Evolutionary conservation across 2,113 vertebrate genomes (phyloP), one percentile per base, ranked within the genome.

Genomic region (Cervus canadensis): DNA sequence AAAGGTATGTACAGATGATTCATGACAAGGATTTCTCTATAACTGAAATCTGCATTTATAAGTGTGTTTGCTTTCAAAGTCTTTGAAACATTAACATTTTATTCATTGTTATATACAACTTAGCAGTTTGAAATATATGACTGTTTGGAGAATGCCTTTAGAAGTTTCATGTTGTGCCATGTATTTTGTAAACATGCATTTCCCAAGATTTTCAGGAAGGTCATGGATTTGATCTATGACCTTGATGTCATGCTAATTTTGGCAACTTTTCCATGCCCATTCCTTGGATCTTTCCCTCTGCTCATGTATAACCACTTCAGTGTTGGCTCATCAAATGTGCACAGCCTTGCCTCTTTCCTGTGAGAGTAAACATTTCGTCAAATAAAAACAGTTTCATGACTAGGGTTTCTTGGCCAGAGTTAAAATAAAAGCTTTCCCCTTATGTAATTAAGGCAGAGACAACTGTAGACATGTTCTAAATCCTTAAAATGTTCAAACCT

Each of bases 301-400:
- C 83, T 98, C 87, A 36, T 82, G 93, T 54, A 96, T 97, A 96
- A 98, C 97, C 96, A 87, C 97, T 95, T 97, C 92, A 96, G 81
- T 97, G 91, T 40, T 98, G 93, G 91, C 93, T 97, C 83, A 78
- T 97, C 94, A 33, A 50, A 43, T 3, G 67, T 95, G 94, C 81
- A 43, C 45, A 62, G 78, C 23, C 92, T 85, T 92, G 71, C 90
- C 81, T 96, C 89, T 98, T 97, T 97, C 81, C 94, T 97, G 84
- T 78, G 89, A 98, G 95, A 97, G 96, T 98, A 98, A 98, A 98
- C 96, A 97, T 92, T 97, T 98, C 0, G 1, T 98, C 93, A 97
- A 98, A 98, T 97, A 96, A 98, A 98, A 98, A 97, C 97, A 98
- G 89, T 97, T 97, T 97, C 95, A 92, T 74, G 79, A 98, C 95